Base-by-base conservation (phyloP, 2,888 invertebrate genomes). In the Elegia similella region DNA sequence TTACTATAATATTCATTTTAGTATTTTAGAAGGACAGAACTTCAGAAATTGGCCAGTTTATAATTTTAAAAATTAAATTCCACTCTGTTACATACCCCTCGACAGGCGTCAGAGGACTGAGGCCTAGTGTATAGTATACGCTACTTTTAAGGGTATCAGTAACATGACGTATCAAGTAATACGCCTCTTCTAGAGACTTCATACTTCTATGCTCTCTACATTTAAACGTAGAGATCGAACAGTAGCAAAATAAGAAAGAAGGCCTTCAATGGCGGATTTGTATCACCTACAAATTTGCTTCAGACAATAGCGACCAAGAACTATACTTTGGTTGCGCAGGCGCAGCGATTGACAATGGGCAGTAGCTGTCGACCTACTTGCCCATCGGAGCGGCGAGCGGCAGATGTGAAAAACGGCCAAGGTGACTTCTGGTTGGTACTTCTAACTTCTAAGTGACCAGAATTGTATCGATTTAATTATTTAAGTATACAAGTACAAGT, bases 371-470 rank as follows among this genome's bases (percentile, higher is more conserved):
- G 83, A 69, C 83, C 88, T 74, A 82, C 78, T 84, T 88, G 80
- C 63, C 72, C 82, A 80, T 57, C 76, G 80, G 76, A 86, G 76
- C 88, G 85, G 70, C 74, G 78, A 76, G 66, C n/a, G n/a, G 68
- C 81, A 82, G 82, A 85, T 84, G 83, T 84, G 81, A 85, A 86
- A 86, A 84, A 80, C 80, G 82, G 82, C 84, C 86, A 88, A 87
- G 86, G 86, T 79, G 73, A 80, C 68, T 66, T 68, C 71, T 70
- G 69, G 67, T 38, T 38, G 12, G 12, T 68, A 66, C 67, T 62
- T 58, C 53, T 60, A n/a, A 61, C 60, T 46, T 57, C 60, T 56
- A 59, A 64, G 62, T 58, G 48, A 42, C 58, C 44, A 54, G 46
- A 47, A 59, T 57, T 58, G 23, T 50, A 50, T 30, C 34, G 34